Evolutionary conservation across 2,113 vertebrate species (phyloP).

Genomic region (Meles meles): DNA sequence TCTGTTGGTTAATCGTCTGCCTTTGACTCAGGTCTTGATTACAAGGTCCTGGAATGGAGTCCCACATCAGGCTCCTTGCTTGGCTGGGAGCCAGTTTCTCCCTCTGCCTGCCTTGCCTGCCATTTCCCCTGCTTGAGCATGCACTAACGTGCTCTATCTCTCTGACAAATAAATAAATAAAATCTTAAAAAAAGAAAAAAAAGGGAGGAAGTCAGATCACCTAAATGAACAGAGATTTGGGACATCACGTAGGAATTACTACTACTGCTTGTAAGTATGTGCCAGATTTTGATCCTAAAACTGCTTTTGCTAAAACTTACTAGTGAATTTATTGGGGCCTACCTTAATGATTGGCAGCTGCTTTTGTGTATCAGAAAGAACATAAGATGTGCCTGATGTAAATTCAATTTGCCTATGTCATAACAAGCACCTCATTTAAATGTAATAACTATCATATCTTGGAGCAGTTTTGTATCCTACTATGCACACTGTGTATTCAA

Average conservation of each 20-base stretch:
- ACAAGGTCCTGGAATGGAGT: no score
- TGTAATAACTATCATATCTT: background rate
- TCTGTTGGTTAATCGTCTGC: no score
- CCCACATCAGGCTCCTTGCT: no score
- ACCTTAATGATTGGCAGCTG: background rate
- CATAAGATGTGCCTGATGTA: background rate
- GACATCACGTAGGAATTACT: background rate
- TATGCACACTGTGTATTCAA: background rate
- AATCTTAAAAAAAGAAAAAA: no score
- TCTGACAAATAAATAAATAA: no score
- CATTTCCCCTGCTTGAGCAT: no score
- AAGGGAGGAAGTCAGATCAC: background rate
- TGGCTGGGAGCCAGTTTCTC: no score
- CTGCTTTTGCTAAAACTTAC: background rate
- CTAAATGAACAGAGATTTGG: background rate
- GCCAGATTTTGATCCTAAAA: background rate
- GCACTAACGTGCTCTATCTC: rapidly evolving
- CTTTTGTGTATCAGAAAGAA: background rate
- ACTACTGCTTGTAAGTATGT: background rate
- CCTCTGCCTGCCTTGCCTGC: no score
- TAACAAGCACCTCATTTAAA: background rate
- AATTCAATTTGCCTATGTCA: background rate
- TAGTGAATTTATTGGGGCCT: background rate
- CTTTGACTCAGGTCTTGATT: no score
- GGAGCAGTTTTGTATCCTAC: background rate